These are phyloP conservation scores for Drosophila pachea DNA, from an alignment of 1,140 invertebrate genomes.

Conservation along the genomic window DNA sequence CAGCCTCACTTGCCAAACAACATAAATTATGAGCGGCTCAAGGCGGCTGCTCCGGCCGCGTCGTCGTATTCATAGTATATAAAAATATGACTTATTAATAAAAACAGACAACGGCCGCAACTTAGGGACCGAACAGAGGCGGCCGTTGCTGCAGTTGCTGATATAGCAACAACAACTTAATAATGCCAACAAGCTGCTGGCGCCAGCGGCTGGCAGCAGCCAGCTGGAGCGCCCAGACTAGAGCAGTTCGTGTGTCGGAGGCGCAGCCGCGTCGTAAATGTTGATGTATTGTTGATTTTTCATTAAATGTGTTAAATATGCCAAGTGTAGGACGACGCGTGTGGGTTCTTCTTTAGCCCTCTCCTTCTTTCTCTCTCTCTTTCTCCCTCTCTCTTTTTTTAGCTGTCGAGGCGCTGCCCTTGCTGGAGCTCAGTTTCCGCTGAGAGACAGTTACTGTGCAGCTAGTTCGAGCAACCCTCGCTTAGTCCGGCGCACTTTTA, in stretches of 20 bases:
- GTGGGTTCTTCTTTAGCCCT: constrained; percentile 55
- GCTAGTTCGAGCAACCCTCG: constrained; percentile 4
- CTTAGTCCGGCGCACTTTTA: constrained; percentile 51
- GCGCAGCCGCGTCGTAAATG: constrained; percentile 61
- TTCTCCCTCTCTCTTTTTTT: neutral
- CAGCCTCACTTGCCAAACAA: constrained; percentile 49
- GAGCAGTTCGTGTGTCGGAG: constrained; percentile 22
- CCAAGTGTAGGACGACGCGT: constrained; percentile 71
- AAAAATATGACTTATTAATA: constrained; percentile 77
- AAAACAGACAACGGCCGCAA: constrained; percentile 63
- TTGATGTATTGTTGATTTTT: constrained; percentile 75
- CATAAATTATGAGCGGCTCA: constrained; percentile 63
- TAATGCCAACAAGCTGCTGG: constrained; percentile 65
- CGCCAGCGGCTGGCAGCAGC: constrained; percentile 42
- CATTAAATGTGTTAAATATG: constrained; percentile 77
- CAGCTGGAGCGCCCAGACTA: constrained; percentile 27
- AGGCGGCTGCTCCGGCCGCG: constrained; percentile 26
- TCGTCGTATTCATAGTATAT: constrained; percentile 44
- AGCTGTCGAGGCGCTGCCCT: constrained; percentile 38
- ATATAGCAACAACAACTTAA: constrained; percentile 64
- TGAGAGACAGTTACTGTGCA: neutral
- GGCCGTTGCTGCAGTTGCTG: constrained; percentile 17
- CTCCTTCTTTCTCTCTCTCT: neutral
- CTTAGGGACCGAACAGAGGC: constrained; percentile 13
- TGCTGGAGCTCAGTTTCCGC: constrained; percentile 19